A percentile compares a stretch with the other conserved stretches of the same genome.
phyloP scores from a whole-genome alignment of 2,797 vertebrate genomes.

The Coluber constrictor region DNA sequence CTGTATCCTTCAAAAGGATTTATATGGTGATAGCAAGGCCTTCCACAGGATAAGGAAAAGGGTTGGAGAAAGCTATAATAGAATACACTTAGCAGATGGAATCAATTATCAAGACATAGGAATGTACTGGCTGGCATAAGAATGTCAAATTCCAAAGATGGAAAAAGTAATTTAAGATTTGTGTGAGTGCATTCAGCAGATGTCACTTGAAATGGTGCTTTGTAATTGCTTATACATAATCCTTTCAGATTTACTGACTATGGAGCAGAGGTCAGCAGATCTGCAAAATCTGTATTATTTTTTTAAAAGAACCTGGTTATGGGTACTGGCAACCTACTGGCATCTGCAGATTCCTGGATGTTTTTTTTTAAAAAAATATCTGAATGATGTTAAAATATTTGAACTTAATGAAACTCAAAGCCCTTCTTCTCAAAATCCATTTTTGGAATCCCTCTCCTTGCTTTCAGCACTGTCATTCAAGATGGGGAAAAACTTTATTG shows the following conservation, averaged over 20 bases:
- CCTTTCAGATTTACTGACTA: background rate
- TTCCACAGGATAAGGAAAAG: background rate
- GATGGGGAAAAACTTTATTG: no score
- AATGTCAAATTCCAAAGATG: background rate
- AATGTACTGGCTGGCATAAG: background rate
- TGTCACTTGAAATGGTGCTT: background rate
- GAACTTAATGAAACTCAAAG: background rate
- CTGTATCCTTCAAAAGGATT: background rate
- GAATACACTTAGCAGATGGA: background rate
- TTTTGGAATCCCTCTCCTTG: background rate
- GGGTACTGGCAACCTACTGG: background rate
- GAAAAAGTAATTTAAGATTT: background rate
- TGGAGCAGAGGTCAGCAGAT: background rate
- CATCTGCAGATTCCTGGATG: background rate
- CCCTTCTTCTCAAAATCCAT: background rate
- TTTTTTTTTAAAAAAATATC: background rate
- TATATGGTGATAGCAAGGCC: background rate
- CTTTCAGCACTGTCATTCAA: background rate
- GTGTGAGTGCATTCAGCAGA: background rate
- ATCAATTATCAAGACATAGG: slow-evolving; percentile 9
- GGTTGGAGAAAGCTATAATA: background rate
- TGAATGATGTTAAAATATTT: background rate
- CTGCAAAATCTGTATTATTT: background rate
- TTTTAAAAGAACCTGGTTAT: background rate
- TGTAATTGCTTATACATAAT: background rate